Base-by-base conservation (phyloP, 2,888 invertebrate species). In the Eumerus sabulonum region DNA sequence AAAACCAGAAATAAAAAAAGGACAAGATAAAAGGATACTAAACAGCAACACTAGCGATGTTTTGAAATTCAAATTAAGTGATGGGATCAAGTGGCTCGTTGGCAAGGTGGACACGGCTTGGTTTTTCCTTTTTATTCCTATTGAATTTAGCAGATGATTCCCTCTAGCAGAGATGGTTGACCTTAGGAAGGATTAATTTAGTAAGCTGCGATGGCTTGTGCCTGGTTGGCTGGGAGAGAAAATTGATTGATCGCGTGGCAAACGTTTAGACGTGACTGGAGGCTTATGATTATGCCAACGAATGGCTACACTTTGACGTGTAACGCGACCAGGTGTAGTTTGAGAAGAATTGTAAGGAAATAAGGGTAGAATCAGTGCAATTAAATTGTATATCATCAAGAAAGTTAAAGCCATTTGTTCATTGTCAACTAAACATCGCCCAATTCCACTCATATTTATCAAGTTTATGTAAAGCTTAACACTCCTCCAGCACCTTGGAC, bases 241-340 rank as follows among this genome's bases (percentile, higher is more conserved):
- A 67, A 77, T 77, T 77, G 77, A 77, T 77, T 67, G 72, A 77
- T 77, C 72, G 77, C 77, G 62, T 77, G 72, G 72, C 77, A 72
- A 13, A 45, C 71, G 64, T 66, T 76, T 76, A 76, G 76, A 60
- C 66, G 47, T 54, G 19, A 59, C 60, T 42, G 40, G 17, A 47
- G 57, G 72, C 7, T 40, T 66, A 54, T 76, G 76, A 76, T 76
- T 76, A 70, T 70, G 68, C 53, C 16, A 63, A 53, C 59, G 54
- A 76, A 72, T 71, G 76, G 62, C 45, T 72, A 62, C 56, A 63
- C 72, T 71, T 66, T 63, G 68, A 70, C 48, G 54, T 27, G 44
- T 9, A 27, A 7, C 27, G 27, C 27, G 27, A 27, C 3, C 27
- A 27, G 27, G 27, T 27, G 27, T 7, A 27, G 7, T 7, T 27